phyloP scores from a whole-genome alignment of 2,888 invertebrate genomes.

The Listrodromus nycthemerus region DNA sequence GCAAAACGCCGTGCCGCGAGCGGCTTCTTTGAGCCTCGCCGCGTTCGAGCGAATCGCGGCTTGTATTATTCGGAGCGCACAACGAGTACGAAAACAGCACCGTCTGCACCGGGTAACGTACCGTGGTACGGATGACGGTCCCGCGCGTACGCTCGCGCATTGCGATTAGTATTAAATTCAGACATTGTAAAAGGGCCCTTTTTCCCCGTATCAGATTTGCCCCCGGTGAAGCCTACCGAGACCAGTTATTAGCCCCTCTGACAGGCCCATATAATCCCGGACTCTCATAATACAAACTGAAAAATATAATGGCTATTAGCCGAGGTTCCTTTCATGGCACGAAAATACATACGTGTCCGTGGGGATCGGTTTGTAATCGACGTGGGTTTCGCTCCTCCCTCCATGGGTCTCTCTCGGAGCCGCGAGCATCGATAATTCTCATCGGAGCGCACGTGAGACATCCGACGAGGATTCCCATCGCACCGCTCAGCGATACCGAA shows the following conservation, averaged over 20 bases:
- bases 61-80: conserved; percentile 53
- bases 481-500: background rate
- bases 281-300: conserved; percentile 75
- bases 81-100: conserved; percentile 19
- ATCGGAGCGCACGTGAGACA: background rate
- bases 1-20: conserved; percentile 68
- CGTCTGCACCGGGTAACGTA: too few relatives aligned
- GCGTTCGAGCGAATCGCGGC: conserved; percentile 52
- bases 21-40: conserved; percentile 69
- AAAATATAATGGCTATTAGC: conserved; percentile 80
- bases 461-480: background rate
- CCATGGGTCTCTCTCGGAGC: conserved; percentile 10
- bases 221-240: conserved; percentile 71
- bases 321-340: conserved; percentile 76
- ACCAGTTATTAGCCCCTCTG: conserved; percentile 83
- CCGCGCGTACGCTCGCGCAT: conserved; percentile 70
- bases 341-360: conserved; percentile 30
- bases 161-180: conserved; percentile 83
- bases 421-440: conserved; percentile 8
- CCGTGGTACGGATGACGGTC: too few relatives aligned
- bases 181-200: conserved; percentile 81
- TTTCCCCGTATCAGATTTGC: conserved; percentile 81
- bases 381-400: conserved; percentile 11
- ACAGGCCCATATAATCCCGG: conserved; percentile 82
- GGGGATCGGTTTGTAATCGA: conserved; percentile 43